Conservation (phyloP, 2,888 invertebrate genomes). For the Morpho deidamia region DNA sequence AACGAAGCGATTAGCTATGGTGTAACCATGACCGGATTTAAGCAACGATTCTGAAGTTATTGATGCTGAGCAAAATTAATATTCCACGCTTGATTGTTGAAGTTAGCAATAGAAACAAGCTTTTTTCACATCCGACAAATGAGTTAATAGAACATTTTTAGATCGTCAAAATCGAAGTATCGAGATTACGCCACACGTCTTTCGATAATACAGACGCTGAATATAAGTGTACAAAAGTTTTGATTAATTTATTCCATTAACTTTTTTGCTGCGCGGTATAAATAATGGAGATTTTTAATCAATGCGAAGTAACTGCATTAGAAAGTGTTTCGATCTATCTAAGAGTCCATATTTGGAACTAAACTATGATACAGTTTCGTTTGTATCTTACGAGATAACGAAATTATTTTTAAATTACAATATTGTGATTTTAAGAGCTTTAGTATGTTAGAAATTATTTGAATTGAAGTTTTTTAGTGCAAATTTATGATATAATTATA, state of each 20-base stretch:
- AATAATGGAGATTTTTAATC: constrained; percentile 6
- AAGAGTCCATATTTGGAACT: neutral
- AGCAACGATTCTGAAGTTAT: neutral
- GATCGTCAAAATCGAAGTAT: neutral
- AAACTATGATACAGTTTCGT: neutral
- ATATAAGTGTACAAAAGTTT: neutral
- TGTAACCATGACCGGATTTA: neutral
- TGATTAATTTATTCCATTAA: neutral
- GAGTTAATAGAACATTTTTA: neutral
- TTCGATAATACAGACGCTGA: neutral
- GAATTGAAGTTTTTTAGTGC: too few relatives aligned
- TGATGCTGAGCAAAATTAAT: constrained; percentile 1
- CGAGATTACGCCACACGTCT: neutral
- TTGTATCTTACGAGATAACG: neutral
- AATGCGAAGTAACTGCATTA: neutral
- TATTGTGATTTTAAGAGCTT: neutral
- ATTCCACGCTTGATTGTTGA: neutral
- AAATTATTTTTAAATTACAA: neutral
- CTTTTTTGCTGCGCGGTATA: neutral
- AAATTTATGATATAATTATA: too few relatives aligned
- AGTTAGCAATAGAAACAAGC: neutral
- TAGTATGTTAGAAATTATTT: neutral
- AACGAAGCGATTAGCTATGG: neutral
- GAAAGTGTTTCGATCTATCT: neutral
- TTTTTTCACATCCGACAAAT: neutral